Evolutionary conservation across 1,140 invertebrate genomes (phyloP), one percentile per base, ranked within the genome.

Genomic region (Protaetia brevitarsis): DNA sequence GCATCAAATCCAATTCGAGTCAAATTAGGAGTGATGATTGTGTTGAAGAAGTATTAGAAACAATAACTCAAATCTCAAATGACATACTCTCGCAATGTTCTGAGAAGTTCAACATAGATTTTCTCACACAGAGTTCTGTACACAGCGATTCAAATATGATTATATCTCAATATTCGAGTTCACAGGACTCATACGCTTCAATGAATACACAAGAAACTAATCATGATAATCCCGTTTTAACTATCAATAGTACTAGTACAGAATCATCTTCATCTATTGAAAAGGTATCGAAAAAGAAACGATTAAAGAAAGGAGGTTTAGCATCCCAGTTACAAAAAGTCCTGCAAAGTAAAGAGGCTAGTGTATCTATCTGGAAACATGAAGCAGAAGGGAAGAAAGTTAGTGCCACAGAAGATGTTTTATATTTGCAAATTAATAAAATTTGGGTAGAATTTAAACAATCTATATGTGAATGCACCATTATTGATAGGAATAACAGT

Each of bases 361-460:
- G 64, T 57, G 16, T 59, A 13, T 51, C 63, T 3, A 70, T 68
- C 10, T 72, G 71, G 71, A 65, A 69, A 64, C 71, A 72, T 59
- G 71, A 72, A 64, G 8, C 67, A 31, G 69, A 60, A 29, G 64
- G 62, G 23, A 68, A 66, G 28, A 63, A 68, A 68, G n/a, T 34
- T 27, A 16, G 16, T 19, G 19, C 6, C 16, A n/a, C n/a, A 4
- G 37, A 29, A n/a, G 31, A 62, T 1, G 11, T 36, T 34, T 5
- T 34, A 13, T 13, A 51, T 27, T 8, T 64, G 13, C 13, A 51
- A 29, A 27, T 64, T 13, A 51, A 1, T 51, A 27, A 2, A 51
- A 64, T 4, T 21, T 28, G 27, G n/a, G 8, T 2, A 64, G 26
- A 29, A 10, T 62, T 26, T 37, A 13, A 28, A 58, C 26, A 13